Base-by-base conservation (phyloP, 2,113 vertebrate species). In the Puma concolor region DNA sequence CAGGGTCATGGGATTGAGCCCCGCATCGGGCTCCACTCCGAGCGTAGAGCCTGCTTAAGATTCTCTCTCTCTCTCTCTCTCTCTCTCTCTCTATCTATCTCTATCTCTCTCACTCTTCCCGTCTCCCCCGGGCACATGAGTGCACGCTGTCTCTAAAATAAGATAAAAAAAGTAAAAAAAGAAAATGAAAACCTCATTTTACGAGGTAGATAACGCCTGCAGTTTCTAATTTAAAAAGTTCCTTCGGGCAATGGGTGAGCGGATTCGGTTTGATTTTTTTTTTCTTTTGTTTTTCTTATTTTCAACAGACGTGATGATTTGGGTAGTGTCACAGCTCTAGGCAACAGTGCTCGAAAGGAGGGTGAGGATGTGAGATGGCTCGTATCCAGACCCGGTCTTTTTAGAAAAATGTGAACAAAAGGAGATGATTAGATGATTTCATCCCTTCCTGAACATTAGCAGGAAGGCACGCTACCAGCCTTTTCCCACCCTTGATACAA, bases 161-260 rank as follows among this genome's bases (percentile, higher is more conserved):
- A 54, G 23, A 60, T 44, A 23, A 6, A 60, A 60, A 23, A 19
- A 57, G 54, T 57, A 23, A 60, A 60, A 60, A 60, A 23, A 52
- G 3, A 16, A 60, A 60, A 60, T 89, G 76, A 69, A 95, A 94
- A 79, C 83, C 54, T 82, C 50, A 66, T 71, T 96, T 77, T 71
- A 36, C 41, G 57, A 71, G 88, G 11, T 76, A 94, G 93, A 84
- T 91, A 67, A 13, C 92, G 94, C 27, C 83, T 48, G n/a, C 52
- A 41, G 85, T 88, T 89, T 89, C 80, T 69, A 64, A 84, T 94
- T 71, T 76, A 76, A 89, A 88, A 94, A 57, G 92, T 71, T 41
- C 63, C 64, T 66, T 88, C 16, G 77, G 81, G 54, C 48, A 69
- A 41, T 50, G 72, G 64, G 31, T 74, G 52, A 48, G 25, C 16